Percentiles rank a stretch among this genome's conserved stretches.
Conservation (phyloP, 2,113 vertebrate genomes). For the Ptilorrhoa leucosticta region DNA sequence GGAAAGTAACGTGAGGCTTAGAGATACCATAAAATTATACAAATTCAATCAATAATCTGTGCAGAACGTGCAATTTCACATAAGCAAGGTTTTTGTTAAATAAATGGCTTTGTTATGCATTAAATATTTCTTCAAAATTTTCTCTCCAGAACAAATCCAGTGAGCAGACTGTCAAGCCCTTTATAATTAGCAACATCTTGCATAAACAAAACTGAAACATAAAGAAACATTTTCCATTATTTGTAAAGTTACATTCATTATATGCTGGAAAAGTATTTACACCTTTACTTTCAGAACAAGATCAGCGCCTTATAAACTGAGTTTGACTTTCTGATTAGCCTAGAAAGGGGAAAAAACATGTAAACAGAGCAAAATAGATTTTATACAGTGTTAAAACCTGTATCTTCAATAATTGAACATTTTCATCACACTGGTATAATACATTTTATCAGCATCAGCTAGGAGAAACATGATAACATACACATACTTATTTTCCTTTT, state of each 20-base stretch:
- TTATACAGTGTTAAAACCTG: neutral
- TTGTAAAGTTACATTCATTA: neutral
- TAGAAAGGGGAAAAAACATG: neutral
- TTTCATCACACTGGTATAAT: neutral
- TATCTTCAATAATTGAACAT: neutral
- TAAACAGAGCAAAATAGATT: neutral
- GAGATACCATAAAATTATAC: neutral
- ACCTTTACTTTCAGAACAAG: neutral
- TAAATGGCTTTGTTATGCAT: conserved; percentile 10
- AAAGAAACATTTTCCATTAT: neutral
- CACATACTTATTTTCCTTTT: neutral
- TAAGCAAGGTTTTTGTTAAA: neutral
- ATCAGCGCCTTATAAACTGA: neutral
- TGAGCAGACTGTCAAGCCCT: conserved; percentile 50
- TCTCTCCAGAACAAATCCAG: conserved; percentile 3
- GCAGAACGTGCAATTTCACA: neutral
- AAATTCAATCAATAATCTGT: neutral
- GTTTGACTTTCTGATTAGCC: neutral
- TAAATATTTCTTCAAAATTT: neutral
- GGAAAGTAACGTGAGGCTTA: neutral
- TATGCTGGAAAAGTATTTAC: neutral
- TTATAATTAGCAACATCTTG: conserved; percentile 28
- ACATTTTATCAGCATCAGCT: neutral
- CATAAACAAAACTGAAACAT: conserved; percentile 1
- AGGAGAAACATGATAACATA: neutral